phyloP scores from a whole-genome alignment of 2,113 vertebrate genomes.

The Ameiurus melas region DNA sequence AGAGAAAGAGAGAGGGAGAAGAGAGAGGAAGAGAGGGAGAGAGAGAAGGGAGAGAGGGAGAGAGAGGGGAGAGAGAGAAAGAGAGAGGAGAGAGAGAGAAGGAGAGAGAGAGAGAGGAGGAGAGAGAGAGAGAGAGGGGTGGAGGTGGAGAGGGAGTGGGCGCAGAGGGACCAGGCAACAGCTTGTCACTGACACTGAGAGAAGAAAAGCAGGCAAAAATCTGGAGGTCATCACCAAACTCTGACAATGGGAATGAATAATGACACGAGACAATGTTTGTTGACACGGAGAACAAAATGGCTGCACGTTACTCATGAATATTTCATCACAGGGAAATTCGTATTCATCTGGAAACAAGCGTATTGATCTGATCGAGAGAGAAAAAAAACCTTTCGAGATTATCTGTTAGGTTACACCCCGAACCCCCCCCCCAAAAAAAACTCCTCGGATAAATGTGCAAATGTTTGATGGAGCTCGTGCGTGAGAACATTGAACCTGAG shows the following conservation, averaged over 20 bases:
- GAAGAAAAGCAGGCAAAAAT: slow-evolving; percentile 58
- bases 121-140: slow-evolving; percentile 67
- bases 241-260: slow-evolving; percentile 73
- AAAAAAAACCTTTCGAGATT: background rate
- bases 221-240: slow-evolving; percentile 70
- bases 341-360: background rate
- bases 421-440: background rate
- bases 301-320: slow-evolving; percentile 1
- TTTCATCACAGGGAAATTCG: slow-evolving; percentile 7
- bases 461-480: background rate
- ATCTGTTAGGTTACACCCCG: no score
- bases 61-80: no score
- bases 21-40: no score
- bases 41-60: no score
- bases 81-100: slow-evolving; percentile 53
- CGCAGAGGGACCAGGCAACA: slow-evolving; percentile 68
- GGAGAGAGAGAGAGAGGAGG: slow-evolving; percentile 58
- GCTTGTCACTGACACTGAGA: slow-evolving; percentile 71
- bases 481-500: background rate
- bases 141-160: no score
- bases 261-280: slow-evolving; percentile 63
- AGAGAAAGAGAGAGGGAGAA: no score
- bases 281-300: slow-evolving; percentile 54
- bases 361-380: no score
- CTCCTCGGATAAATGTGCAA: background rate